Conservation (phyloP, 2,888 invertebrate species). For the Lobophora halterata region DNA sequence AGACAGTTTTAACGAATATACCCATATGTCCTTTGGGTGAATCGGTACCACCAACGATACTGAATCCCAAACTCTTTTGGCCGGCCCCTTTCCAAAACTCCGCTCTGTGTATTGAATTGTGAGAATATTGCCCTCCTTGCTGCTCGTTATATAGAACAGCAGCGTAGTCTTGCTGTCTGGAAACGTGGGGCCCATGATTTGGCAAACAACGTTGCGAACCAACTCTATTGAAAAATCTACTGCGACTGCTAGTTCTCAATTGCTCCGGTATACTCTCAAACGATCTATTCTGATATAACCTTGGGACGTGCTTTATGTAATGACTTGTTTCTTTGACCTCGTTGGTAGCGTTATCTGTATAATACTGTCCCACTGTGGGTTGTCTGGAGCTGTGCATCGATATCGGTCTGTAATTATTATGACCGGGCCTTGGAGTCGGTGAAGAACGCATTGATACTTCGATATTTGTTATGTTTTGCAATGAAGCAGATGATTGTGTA, state of each 20-base stretch:
- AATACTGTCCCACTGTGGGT: constrained; percentile 48
- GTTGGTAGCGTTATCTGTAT: constrained; percentile 59
- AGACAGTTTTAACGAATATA: constrained; percentile 93
- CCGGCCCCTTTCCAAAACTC: constrained; percentile 91
- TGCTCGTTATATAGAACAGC: constrained; percentile 46
- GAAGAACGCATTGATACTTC: constrained; percentile 70
- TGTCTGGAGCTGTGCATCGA: constrained; percentile 64
- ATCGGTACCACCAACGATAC: constrained; percentile 94
- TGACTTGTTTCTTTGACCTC: constrained; percentile 72
- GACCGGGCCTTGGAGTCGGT: constrained; percentile 49
- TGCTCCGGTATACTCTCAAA: constrained; percentile 76
- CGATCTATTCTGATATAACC: constrained; percentile 71
- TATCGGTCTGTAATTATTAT: constrained; percentile 71
- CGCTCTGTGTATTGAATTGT: constrained; percentile 68
- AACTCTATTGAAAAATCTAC: constrained; percentile 69
- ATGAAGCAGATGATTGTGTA: constrained; percentile 60
- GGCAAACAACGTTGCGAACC: constrained; percentile 69
- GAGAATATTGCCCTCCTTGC: constrained; percentile 55
- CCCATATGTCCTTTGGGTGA: constrained; percentile 94
- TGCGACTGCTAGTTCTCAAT: constrained; percentile 63
- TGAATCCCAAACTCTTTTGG: constrained; percentile 93
- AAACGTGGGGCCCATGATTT: constrained; percentile 52
- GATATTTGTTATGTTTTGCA: constrained; percentile 75
- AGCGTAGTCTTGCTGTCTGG: constrained; percentile 60
- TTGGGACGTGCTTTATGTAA: constrained; percentile 68